A percentile compares a stretch with the other conserved stretches of the same genome.
Evolutionary conservation across 2,888 invertebrate genomes (phyloP).

Genomic region (Hyalella azteca): DNA sequence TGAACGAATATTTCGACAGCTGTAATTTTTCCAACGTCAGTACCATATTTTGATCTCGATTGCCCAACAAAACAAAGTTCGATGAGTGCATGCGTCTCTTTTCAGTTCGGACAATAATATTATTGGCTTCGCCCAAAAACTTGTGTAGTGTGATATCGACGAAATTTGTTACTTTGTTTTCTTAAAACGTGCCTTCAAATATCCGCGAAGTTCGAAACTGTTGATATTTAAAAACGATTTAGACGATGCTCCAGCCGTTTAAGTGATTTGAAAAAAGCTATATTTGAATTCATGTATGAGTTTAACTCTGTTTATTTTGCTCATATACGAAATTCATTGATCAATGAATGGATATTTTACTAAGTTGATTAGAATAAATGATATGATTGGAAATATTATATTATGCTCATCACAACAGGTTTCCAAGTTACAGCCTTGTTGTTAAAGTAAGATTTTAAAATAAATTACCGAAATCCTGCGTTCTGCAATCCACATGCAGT

Average conservation of each 20-base stretch:
- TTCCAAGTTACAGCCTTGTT: no score
- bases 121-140: not conserved
- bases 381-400: no score
- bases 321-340: no score
- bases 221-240: not conserved
- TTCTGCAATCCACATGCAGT: no score
- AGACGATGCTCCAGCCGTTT: not conserved
- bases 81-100: not conserved
- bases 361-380: no score
- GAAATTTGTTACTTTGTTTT: not conserved
- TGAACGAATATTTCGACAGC: not conserved
- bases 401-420: no score
- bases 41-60: not conserved
- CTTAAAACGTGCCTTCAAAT: not conserved
- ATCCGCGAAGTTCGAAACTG: not conserved
- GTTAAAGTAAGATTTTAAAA: no score
- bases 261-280: no score
- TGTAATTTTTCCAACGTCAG: not conserved
- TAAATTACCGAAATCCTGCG: no score
- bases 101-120: not conserved
- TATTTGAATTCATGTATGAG: no score
- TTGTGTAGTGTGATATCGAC: not conserved
- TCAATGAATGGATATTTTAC: no score
- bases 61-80: not conserved
- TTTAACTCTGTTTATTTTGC: no score